phyloP scores from a whole-genome alignment of 2,797 vertebrate genomes.

The Lophius americanus region DNA sequence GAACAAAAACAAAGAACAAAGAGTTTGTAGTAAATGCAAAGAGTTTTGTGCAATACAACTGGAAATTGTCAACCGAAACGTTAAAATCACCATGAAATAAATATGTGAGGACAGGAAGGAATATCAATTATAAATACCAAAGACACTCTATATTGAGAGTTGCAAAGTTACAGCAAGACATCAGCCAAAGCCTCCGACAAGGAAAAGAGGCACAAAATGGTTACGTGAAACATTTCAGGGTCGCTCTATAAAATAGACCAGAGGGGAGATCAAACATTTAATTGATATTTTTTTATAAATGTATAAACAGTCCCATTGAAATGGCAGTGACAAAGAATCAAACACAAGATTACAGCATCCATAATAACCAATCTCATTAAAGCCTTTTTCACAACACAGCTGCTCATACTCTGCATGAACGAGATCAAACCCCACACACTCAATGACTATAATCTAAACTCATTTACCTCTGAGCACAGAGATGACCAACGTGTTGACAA shows the following conservation, averaged over 20 bases:
- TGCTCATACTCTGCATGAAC: slow-evolving; percentile 42
- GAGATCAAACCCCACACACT: slow-evolving; percentile 16
- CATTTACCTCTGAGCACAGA: slow-evolving; percentile 46
- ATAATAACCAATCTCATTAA: slow-evolving; percentile 53
- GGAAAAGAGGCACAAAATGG: too few relatives aligned
- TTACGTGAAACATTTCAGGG: neutral
- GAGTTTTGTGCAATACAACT: neutral
- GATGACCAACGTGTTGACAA: slow-evolving; percentile 51
- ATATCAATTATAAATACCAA: neutral
- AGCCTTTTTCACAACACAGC: slow-evolving; percentile 54
- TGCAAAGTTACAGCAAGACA: neutral
- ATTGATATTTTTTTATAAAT: neutral
- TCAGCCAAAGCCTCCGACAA: neutral
- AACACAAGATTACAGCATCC: slow-evolving; percentile 32
- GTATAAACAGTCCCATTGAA: slow-evolving; percentile 20
- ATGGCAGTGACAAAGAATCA: slow-evolving; percentile 13
- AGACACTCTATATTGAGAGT: neutral
- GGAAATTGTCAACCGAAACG: neutral
- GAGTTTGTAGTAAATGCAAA: neutral
- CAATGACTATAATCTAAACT: slow-evolving; percentile 69
- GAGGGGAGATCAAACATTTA: neutral
- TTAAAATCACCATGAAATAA: neutral
- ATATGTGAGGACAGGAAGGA: neutral
- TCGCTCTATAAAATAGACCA: neutral
- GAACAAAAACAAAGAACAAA: too few relatives aligned